Base-by-base conservation (phyloP, 2,113 vertebrate genomes). In the Lepisosteus osseus region DNA sequence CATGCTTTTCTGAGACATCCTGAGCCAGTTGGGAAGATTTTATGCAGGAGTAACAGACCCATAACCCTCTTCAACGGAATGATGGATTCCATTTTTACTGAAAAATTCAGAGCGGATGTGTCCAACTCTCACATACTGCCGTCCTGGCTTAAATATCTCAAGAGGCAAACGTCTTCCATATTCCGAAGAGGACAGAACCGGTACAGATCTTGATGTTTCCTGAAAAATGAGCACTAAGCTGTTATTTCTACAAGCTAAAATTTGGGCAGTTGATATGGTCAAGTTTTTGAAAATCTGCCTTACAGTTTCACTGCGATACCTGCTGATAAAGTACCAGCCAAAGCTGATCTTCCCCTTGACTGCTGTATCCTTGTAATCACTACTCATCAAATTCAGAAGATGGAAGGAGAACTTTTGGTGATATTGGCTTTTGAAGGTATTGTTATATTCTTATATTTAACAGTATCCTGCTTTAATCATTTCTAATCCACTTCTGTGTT, bases 61-160 rank as follows among this genome's bases (percentile, higher is more conserved):
- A 14, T 89, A 88, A 41, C 87, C 85, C 47, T 90, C 87, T 15
- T 77, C 87, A 73, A 87, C 63, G 4, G 71, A 86, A 81, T 81
- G 84, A 61, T 77, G 68, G 62, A 92, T 86, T 7, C 91, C 89
- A 44, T 89, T 91, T 76, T 86, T 88, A 73, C 67, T 81, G 77
- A 83, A 89, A 61, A 92, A 89, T 45, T 92, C 87, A 0, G 80
- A 11, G 14, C 76, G 81, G 1, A 87, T 78, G 55, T 72, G 70
- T 41, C 77, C 81, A 40, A 88, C 80, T 0, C 77, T 82, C 4
- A 45, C 68, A 64, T 81, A 64, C 62, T 77, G 74, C 5, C 69
- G 75, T 1, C 54, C 73, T 0, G 82, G 44, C 14, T 76, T 66
- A 70, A 77, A 74, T 13, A 73, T 9, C 14, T 1, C 2, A 0